A percentile compares a stretch with the other conserved stretches of the same genome.
phyloP scores from a whole-genome alignment of 2,888 invertebrate genomes.

The Microplitis deprimator region DNA sequence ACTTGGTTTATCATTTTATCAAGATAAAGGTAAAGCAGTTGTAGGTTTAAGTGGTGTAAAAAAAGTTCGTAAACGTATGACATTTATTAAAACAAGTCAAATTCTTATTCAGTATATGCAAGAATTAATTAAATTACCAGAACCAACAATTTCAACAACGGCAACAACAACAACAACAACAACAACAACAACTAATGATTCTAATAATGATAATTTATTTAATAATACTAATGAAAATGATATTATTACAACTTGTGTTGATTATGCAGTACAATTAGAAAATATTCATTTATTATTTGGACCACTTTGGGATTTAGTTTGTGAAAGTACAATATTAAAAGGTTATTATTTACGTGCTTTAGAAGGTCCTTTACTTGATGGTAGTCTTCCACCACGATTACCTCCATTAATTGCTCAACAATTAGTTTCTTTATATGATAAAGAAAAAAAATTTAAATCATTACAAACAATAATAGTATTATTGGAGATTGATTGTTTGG shows the following conservation, averaged over 20 bases:
- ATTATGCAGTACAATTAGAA: constrained; percentile 68
- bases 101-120: constrained; percentile 68
- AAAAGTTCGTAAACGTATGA: constrained; percentile 70
- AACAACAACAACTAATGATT: background rate
- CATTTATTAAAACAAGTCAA: constrained; percentile 70
- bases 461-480: constrained; percentile 81
- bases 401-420: constrained; percentile 78
- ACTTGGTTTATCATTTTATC: constrained; percentile 76
- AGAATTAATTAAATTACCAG: constrained; percentile 54
- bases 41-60: constrained; percentile 74
- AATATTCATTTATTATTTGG: constrained; percentile 72
- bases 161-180: background rate
- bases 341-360: constrained; percentile 79
- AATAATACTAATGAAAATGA: constrained; percentile 60
- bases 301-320: constrained; percentile 74
- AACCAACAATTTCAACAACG: background rate
- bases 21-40: constrained; percentile 77
- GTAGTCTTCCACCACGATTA: constrained; percentile 73
- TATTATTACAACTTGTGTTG: constrained; percentile 66
- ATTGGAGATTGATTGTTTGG: constrained; percentile 77
- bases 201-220: background rate
- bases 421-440: constrained; percentile 79
- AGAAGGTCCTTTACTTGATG: constrained; percentile 75
- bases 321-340: constrained; percentile 76
- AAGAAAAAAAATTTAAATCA: constrained; percentile 77